Conservation (phyloP, 2,797 vertebrate species). For the Emydoidea blandingii region DNA sequence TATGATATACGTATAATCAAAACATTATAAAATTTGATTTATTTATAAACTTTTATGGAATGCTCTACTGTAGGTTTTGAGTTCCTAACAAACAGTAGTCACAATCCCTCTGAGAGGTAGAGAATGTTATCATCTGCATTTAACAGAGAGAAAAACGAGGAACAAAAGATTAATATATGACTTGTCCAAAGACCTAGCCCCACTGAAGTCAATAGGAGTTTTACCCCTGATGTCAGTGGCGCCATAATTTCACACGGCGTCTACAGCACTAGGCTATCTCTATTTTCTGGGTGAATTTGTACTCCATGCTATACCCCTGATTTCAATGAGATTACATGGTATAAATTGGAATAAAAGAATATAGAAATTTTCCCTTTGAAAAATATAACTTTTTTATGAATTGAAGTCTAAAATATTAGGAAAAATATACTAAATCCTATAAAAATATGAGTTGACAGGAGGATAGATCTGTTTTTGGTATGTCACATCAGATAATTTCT, state of each 20-base stretch:
- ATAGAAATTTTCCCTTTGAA: no score
- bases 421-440: background rate
- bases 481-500: background rate
- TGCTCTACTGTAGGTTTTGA: background rate
- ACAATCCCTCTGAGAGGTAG: background rate
- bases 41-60: slow-evolving; percentile 15
- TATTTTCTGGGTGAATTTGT: no score
- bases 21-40: background rate
- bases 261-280: no score
- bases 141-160: background rate
- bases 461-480: background rate
- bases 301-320: no score
- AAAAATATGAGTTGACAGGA: background rate
- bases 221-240: no score
- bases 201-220: background rate
- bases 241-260: no score
- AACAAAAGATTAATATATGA: background rate
- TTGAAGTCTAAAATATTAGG: no score
- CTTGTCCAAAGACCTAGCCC: no score
- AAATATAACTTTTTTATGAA: no score
- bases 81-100: background rate
- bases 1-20: background rate
- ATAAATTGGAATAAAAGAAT: no score
- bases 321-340: no score
- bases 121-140: background rate